These are phyloP conservation scores for Notospermus geniculatus DNA, from an alignment of 1,140 invertebrate species.

Conservation along the genomic window DNA sequence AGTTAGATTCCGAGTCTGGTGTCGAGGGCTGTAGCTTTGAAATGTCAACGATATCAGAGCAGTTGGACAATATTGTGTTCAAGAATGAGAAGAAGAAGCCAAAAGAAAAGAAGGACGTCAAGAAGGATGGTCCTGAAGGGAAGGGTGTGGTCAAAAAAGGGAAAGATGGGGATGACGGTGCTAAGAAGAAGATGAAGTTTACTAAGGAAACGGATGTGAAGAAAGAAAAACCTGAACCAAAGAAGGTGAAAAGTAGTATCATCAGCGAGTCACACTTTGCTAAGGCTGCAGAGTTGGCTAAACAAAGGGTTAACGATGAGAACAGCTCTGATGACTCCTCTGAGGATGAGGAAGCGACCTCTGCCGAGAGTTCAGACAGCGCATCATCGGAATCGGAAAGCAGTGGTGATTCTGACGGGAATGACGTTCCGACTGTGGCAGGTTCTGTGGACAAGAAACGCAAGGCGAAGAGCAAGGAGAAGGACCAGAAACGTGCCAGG, in stretches of 20 bases:
- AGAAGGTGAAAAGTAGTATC: too few species aligned
- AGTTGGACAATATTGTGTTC: slow-evolving; percentile 8
- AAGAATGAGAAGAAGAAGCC: slow-evolving; percentile 1
- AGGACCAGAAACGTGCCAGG: slow-evolving; percentile 56
- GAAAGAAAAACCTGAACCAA: too few species aligned
- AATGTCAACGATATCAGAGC: background rate
- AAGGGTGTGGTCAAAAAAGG: too few species aligned
- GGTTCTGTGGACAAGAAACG: background rate
- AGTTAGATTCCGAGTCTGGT: background rate
- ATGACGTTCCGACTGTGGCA: too few species aligned
- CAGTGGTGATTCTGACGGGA: background rate
- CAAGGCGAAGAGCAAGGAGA: slow-evolving; percentile 42
- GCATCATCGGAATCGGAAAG: slow-evolving; percentile 25
- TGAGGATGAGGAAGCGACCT: slow-evolving; percentile 24
- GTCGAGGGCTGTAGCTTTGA: background rate
- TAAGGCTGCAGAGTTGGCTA: background rate
- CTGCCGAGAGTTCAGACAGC: slow-evolving; percentile 21
- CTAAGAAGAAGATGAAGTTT: too few species aligned
- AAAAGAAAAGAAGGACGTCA: background rate
- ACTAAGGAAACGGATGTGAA: too few species aligned
- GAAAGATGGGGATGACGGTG: too few species aligned
- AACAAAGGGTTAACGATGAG: slow-evolving; percentile 14
- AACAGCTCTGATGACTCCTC: slow-evolving; percentile 15
- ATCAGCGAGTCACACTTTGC: too few species aligned
- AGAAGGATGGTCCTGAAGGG: too few species aligned